Evolutionary conservation across 2,797 vertebrate genomes (phyloP).

Genomic region (Vireo griseus): DNA sequence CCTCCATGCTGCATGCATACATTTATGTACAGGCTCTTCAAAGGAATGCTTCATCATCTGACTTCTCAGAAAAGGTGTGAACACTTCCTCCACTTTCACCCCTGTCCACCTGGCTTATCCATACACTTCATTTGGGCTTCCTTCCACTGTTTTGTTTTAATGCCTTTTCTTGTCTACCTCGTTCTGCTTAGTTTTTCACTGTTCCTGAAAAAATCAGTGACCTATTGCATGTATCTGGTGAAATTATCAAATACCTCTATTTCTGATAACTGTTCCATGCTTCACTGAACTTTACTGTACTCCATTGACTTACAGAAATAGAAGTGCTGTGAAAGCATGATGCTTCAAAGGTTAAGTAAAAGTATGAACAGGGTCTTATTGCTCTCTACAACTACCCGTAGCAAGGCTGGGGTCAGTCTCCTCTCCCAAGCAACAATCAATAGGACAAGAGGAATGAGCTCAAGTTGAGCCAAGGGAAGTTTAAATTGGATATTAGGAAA

Average conservation of each 20-base stretch:
- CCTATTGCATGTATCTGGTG: background rate
- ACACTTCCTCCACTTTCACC: fast-evolving
- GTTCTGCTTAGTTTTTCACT: background rate
- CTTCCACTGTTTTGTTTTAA: background rate
- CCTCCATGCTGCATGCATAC: background rate
- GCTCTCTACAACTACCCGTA: background rate
- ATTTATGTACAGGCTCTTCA: background rate
- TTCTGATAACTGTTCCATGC: background rate
- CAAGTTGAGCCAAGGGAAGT: background rate
- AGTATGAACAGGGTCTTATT: background rate
- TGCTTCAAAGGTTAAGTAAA: background rate
- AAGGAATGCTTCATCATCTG: background rate
- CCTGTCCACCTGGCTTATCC: background rate
- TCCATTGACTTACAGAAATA: background rate
- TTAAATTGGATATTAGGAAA: background rate
- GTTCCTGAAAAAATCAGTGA: background rate
- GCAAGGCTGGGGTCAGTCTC: background rate
- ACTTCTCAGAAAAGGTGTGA: background rate
- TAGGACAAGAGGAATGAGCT: background rate
- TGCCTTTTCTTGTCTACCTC: background rate
- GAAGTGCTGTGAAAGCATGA: background rate
- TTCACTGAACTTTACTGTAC: background rate
- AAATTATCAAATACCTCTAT: background rate
- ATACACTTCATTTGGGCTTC: background rate
- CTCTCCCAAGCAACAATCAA: background rate